Evolutionary conservation across 2,888 invertebrate genomes (phyloP), one percentile per base, ranked within the genome.

Genomic region (Seira ritae): DNA sequence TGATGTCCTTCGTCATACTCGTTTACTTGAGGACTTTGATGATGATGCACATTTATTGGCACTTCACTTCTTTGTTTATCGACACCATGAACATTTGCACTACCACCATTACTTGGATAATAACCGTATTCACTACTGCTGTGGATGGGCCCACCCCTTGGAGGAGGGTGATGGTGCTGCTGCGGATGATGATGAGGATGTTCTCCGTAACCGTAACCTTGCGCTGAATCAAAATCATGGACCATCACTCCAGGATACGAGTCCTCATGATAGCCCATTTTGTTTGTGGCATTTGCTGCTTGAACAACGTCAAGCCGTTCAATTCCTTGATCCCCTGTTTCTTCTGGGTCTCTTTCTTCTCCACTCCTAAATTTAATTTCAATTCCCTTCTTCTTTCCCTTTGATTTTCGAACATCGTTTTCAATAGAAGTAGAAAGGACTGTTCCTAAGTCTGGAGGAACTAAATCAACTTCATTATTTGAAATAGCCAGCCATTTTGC

Each of bases 361-460:
- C 81, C 81, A 71, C 81, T 81, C 20, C 67, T 81, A 23, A 81
- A 71, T 23, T 81, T 81, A 0, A 81, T 81, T 66, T 81, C 71
- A 6, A 81, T 68, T 37, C 80, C 80, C 15, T 80, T 80, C 20
- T 79, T 73, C 17, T 80, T 81, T 6, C 71, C 76, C 50, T 73
- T 73, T 6, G 24, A 24, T 23, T 60, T 79, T 31, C 70, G 73
- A n/a, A 24, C 1, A 4, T 79, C 60, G 17, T 10, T 24, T 69
- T 80, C 73, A 0, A 69, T 3, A 2, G 80, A 62, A 22, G 66
- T 20, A 0, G 73, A 70, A 6, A 68, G 17, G 10, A 24, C n/a
- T 12, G 23, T 78, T 8, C 74, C 80, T n/a, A 70, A 70, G 15
- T 65, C 74, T 12, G 74, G 74, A n/a, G 71, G 17, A 71, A 65